Percentiles rank a stretch among this genome's conserved stretches.
Conservation (phyloP, 1,140 invertebrate genomes). For the Drosophila yakuba region DNA sequence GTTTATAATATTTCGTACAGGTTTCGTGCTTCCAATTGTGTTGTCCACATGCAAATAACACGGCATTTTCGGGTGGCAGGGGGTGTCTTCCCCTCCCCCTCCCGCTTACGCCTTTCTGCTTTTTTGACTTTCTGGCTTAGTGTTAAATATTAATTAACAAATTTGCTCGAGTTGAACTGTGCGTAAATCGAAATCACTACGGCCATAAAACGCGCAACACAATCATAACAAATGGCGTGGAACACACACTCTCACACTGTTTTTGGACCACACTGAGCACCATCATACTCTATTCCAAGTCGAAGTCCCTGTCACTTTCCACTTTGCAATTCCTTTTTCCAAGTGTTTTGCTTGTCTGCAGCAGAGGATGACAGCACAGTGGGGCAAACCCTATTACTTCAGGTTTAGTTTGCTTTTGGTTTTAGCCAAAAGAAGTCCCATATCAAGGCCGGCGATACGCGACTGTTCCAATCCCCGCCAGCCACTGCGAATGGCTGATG, state of each 20-base stretch:
- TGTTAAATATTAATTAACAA: slow-evolving; percentile 69
- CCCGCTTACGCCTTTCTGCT: slow-evolving; percentile 14
- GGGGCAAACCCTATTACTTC: too few species aligned
- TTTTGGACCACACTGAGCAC: background rate
- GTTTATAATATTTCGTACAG: slow-evolving; percentile 29
- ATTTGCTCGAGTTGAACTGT: slow-evolving; percentile 35
- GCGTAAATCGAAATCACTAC: slow-evolving; percentile 37
- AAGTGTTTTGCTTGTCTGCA: too few species aligned
- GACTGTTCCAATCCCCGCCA: too few species aligned
- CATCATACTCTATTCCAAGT: background rate
- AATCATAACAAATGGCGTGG: slow-evolving; percentile 12
- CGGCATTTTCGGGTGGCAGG: background rate
- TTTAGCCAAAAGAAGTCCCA: background rate
- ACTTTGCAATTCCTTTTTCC: too few species aligned
- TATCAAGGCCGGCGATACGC: slow-evolving; percentile 7
- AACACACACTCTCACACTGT: too few species aligned
- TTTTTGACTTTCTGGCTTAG: slow-evolving; percentile 30
- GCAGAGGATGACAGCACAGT: too few species aligned
- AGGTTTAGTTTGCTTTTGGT: too few species aligned
- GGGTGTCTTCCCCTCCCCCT: background rate
- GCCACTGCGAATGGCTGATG: background rate
- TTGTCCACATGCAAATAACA: slow-evolving; percentile 53
- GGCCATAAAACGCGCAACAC: slow-evolving; percentile 15
- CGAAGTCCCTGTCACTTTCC: too few species aligned
- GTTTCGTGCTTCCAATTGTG: slow-evolving; percentile 48